phyloP scores from a whole-genome alignment of 1,140 invertebrate genomes.

The Oryzaephilus surinamensis region DNA sequence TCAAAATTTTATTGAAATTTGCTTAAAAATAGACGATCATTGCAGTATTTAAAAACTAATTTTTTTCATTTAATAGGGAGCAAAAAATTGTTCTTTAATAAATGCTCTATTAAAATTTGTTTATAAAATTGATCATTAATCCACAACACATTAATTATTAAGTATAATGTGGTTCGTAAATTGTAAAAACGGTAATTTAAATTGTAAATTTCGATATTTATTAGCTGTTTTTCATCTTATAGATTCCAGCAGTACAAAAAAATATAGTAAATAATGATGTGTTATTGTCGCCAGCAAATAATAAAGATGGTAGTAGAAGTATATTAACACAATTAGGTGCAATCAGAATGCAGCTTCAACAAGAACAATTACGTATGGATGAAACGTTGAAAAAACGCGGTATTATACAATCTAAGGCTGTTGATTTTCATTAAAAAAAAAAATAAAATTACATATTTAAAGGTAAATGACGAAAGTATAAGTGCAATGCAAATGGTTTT shows the following conservation, averaged over 20 bases:
- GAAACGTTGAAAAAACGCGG: conserved; percentile 29
- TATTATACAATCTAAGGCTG: conserved; percentile 29
- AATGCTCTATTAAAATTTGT: no score
- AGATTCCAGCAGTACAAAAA: conserved; percentile 43
- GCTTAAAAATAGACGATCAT: no score
- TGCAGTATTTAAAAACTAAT: no score
- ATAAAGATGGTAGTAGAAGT: conserved; percentile 38
- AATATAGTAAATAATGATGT: conserved; percentile 40
- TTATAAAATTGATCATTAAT: no score
- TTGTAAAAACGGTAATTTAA: conserved; percentile 4
- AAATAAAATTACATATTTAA: not conserved
- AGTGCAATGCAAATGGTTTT: no score
- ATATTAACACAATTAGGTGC: conserved; percentile 47
- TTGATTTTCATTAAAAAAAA: conserved; percentile 23
- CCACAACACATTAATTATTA: no score
- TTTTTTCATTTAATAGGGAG: no score
- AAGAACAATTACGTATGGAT: conserved; percentile 46
- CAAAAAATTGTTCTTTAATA: no score
- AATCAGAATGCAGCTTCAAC: conserved; percentile 44
- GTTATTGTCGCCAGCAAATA: no score
- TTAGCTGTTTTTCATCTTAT: conserved; percentile 4
- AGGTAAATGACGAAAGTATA: no score
- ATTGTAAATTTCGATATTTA: not conserved
- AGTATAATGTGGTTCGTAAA: no score
- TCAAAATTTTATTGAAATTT: no score